phyloP scores from a whole-genome alignment of 2,113 vertebrate species.

The Bothrops jararaca region DNA sequence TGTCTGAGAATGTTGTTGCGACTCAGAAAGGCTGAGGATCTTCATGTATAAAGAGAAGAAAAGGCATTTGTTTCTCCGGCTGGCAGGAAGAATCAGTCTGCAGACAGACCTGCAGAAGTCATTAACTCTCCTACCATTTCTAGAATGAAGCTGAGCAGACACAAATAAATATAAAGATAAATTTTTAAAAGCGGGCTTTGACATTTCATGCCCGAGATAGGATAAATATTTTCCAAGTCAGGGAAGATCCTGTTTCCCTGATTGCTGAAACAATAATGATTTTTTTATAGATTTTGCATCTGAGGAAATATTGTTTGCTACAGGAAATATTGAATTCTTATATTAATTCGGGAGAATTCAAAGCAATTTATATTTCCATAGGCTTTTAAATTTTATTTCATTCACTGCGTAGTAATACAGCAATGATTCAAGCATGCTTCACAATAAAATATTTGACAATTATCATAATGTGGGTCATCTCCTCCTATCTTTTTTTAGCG shows the following conservation, averaged over 20 bases:
- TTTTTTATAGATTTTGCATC: constrained; percentile 58
- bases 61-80: not conserved
- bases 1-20: not conserved
- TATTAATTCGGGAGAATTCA: constrained; percentile 40
- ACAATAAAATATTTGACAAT: constrained; percentile 69
- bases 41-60: not conserved
- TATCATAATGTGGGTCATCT: constrained; percentile 69
- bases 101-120: constrained; percentile 14
- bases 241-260: constrained; percentile 27
- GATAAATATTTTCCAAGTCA: constrained; percentile 1
- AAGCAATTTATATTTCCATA: constrained; percentile 42
- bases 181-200: not conserved
- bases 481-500: constrained; percentile 54
- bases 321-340: constrained; percentile 41
- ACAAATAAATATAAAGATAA: constrained; percentile 12
- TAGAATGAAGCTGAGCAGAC: not conserved
- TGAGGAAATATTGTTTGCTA: constrained; percentile 21
- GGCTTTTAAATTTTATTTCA: constrained; percentile 38
- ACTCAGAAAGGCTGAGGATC: not conserved
- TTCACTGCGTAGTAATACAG: constrained; percentile 49
- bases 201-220: not conserved
- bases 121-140: constrained; percentile 16
- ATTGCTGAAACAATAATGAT: constrained; percentile 20
- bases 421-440: constrained; percentile 54
- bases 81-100: not conserved